Evolutionary conservation across 2,888 invertebrate genomes (phyloP).

Genomic region (Sminthurides aquaticus): DNA sequence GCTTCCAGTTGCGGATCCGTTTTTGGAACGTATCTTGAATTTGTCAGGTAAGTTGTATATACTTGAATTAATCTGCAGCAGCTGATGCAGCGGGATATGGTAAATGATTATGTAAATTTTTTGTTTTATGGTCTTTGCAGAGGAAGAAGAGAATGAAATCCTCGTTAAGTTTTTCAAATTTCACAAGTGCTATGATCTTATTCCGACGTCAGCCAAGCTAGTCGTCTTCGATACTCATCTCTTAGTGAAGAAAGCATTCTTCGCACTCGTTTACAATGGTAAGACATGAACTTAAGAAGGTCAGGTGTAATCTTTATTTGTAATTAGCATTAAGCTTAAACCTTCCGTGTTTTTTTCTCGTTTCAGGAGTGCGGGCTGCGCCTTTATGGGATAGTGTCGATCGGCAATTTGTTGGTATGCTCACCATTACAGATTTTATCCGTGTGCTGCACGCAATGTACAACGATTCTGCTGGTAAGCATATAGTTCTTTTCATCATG

Average conservation of each 20-base stretch:
- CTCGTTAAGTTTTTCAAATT: conserved; percentile 99
- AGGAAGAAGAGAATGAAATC: conserved; percentile 94
- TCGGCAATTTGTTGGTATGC: conserved; percentile 94
- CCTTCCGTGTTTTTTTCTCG: not conserved
- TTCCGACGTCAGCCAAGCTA: conserved; percentile 97
- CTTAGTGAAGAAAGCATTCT: conserved; percentile 97
- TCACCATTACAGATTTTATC: conserved; percentile 98
- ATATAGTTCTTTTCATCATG: not conserved
- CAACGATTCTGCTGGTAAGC: conserved; percentile 63
- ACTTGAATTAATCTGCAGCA: no score
- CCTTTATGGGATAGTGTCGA: conserved; percentile 92
- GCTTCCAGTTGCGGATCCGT: conserved; percentile 85
- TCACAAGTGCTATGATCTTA: conserved; percentile 99
- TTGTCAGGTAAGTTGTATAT: conserved; percentile 59
- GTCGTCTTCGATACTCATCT: conserved; percentile 99
- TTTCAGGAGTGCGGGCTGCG: conserved; percentile 82
- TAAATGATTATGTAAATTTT: not conserved
- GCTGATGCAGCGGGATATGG: not conserved
- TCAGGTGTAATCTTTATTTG: not conserved
- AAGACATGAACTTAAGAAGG: no score
- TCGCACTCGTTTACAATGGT: conserved; percentile 97
- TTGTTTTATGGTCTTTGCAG: conserved; percentile 52
- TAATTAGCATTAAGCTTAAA: not conserved
- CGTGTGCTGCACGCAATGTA: conserved; percentile 97
- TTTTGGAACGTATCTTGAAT: conserved; percentile 62